These are phyloP conservation scores for Mormyrops boulengeri DNA, from an alignment of 2,797 vertebrate species.

Conservation along the genomic window DNA sequence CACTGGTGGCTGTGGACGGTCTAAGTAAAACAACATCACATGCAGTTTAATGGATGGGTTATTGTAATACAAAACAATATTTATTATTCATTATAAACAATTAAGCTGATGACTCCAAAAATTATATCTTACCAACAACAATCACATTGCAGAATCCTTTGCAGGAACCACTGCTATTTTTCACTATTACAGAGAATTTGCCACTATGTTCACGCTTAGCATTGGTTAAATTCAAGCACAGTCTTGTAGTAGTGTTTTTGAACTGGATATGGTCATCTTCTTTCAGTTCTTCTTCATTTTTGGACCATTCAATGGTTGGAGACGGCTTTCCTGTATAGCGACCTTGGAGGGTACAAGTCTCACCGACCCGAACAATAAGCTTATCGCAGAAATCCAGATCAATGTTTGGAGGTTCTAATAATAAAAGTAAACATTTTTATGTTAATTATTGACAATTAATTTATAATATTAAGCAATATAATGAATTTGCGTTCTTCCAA, in stretches of 20 bases:
- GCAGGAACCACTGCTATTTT: slow-evolving; percentile 82
- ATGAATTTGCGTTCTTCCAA: neutral
- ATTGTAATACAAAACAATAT: neutral
- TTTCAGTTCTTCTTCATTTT: slow-evolving; percentile 78
- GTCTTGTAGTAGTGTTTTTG: slow-evolving; percentile 66
- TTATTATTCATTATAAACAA: neutral
- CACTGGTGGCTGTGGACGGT: slow-evolving; percentile 88
- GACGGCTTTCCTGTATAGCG: slow-evolving; percentile 80
- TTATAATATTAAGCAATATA: neutral
- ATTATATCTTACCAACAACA: slow-evolving; percentile 79
- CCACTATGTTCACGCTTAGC: slow-evolving; percentile 86
- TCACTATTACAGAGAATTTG: slow-evolving; percentile 75
- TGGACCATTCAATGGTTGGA: slow-evolving; percentile 80
- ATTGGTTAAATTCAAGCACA: slow-evolving; percentile 75
- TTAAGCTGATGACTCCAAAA: neutral
- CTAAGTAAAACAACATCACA: slow-evolving; percentile 50
- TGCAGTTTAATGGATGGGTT: neutral
- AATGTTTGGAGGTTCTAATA: slow-evolving; percentile 82
- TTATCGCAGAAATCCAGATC: slow-evolving; percentile 90
- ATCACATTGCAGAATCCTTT: slow-evolving; percentile 80
- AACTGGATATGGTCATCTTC: slow-evolving; percentile 71
- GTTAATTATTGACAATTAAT: neutral
- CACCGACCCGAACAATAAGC: slow-evolving; percentile 81
- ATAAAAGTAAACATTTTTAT: neutral
- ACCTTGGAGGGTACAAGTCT: slow-evolving; percentile 79